Conservation (phyloP, 2,888 invertebrate genomes). For the Pyrrhia umbra region DNA sequence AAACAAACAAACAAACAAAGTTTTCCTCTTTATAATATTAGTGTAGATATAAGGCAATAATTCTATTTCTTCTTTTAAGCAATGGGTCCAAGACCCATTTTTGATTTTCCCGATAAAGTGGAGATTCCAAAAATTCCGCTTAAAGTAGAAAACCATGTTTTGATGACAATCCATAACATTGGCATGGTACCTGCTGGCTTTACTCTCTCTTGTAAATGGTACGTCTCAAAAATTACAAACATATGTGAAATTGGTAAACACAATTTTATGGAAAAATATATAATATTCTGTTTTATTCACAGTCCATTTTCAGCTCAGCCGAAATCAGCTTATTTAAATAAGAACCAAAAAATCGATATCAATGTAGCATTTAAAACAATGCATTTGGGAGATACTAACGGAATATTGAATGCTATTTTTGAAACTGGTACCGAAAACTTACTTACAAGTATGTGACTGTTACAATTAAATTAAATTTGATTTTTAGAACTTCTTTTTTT, state of each 20-base stretch:
- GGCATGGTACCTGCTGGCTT: slow-evolving; percentile 79
- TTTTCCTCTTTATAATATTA: too few relatives aligned
- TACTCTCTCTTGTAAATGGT: slow-evolving; percentile 79
- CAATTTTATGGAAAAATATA: background rate
- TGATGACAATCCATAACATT: slow-evolving; percentile 74
- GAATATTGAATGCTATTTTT: slow-evolving; percentile 72
- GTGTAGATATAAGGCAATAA: background rate
- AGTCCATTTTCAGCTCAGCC: slow-evolving; percentile 90
- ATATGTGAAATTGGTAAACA: background rate
- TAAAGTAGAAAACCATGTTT: slow-evolving; percentile 75
- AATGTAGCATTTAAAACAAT: slow-evolving; percentile 88
- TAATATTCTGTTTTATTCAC: slow-evolving; percentile 50
- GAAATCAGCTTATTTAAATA: slow-evolving; percentile 85
- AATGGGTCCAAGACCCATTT: slow-evolving; percentile 83
- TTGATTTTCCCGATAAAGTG: slow-evolving; percentile 82
- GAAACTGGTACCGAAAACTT: slow-evolving; percentile 79
- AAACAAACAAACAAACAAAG: too few relatives aligned
- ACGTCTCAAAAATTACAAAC: slow-evolving; percentile 25
- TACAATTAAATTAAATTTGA: too few relatives aligned
- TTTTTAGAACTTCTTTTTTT: too few relatives aligned
- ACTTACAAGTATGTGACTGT: too few relatives aligned
- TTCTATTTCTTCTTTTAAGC: slow-evolving; percentile 68
- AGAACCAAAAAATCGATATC: slow-evolving; percentile 85
- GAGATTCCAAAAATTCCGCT: slow-evolving; percentile 77
- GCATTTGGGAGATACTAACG: slow-evolving; percentile 80